Base-by-base conservation (phyloP, 2,113 vertebrate genomes). In the Petroica traversi region DNA sequence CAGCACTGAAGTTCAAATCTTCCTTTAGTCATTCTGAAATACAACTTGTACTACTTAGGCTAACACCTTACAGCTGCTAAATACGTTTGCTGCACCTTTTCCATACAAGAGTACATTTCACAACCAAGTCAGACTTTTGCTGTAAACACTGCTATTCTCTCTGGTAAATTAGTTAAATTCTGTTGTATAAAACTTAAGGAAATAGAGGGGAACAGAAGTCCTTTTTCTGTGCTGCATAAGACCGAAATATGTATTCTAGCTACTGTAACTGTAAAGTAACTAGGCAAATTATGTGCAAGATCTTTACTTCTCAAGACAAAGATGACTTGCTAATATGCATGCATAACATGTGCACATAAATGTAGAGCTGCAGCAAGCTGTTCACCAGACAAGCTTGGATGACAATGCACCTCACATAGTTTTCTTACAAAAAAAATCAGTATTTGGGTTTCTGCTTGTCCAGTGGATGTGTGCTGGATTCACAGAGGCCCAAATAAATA, bases 301-400 rank as follows among this genome's bases (percentile, higher is more conserved):
- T 96, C 95, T 96, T 97, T 96, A 92, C 94, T 96, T 89, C 93
- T 92, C 86, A 97, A 97, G 97, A 97, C 97, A 97, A 97, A 97
- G 97, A 97, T 97, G 97, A 97, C 94, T 97, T 96, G 95, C 93
- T 97, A 97, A 97, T 91, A 95, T 93, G 89, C 95, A 97, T 95
- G 96, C 97, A 92, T 96, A 97, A 95, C 92, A 95, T 91, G 92
- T 82, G 89, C 83, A 92, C 94, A 92, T 96, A 97, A 97, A 96
- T 94, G 78, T 77, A 96, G 90, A 92, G 83, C 87, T 93, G 92
- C 91, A 97, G 79, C 82, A 91, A 96, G 93, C 85, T 96, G 89
- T 96, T 95, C 93, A 89, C 61, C 75, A 97, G 95, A 95, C 86
- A 88, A 98, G 79, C 93, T 92, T 87, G 84, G 49, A 95, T 97